phyloP scores from a whole-genome alignment of 2,113 vertebrate species.

The Hemiscyllium ocellatum region DNA sequence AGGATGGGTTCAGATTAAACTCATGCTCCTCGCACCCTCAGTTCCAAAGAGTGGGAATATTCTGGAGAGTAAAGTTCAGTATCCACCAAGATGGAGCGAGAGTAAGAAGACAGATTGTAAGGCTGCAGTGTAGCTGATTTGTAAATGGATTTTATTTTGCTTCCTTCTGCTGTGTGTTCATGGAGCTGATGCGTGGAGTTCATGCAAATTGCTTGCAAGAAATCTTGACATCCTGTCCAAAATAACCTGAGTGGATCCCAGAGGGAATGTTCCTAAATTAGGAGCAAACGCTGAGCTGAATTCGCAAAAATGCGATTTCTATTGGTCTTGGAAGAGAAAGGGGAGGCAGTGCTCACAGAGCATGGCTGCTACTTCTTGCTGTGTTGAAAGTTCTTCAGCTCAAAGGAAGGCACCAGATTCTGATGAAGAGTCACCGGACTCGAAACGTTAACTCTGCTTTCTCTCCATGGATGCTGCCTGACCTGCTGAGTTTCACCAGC shows the following conservation, averaged over 20 bases:
- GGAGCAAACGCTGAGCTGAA: not conserved
- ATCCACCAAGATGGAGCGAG: not conserved
- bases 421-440: no score
- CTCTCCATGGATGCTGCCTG: no score
- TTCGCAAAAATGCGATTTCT: not conserved
- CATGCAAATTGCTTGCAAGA: not conserved
- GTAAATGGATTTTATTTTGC: not conserved
- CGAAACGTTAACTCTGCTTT: no score
- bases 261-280: not conserved
- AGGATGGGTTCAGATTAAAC: not conserved
- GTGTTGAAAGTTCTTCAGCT: not conserved
- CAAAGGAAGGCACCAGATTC: not conserved
- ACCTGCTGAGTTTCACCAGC: no score
- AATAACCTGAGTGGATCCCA: not conserved
- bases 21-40: not conserved
- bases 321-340: not conserved
- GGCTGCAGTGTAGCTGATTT: not conserved
- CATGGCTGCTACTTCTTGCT: not conserved
- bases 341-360: not conserved
- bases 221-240: not conserved
- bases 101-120: not conserved
- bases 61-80: not conserved
- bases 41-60: not conserved
- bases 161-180: not conserved
- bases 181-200: not conserved